Evolutionary conservation across 2,888 invertebrate genomes (phyloP), one percentile per base, ranked within the genome.

Genomic region (Abrostola triplasia): DNA sequence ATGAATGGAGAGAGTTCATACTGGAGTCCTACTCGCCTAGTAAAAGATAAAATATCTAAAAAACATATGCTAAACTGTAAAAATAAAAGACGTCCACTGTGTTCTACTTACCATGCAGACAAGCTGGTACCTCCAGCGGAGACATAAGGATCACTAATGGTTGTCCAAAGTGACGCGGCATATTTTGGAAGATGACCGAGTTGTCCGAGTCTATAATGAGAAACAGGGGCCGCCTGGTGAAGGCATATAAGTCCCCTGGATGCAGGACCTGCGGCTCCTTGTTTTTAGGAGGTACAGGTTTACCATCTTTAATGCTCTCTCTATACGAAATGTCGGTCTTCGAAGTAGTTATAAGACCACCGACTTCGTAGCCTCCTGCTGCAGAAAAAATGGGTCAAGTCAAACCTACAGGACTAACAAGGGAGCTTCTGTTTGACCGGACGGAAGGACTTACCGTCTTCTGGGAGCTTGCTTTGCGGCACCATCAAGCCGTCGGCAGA

Each of bases 171-270:
- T 98, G 97, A 73, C 95, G 90, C 55, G 98, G 98, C 87, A 99
- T 97, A 88, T 98, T 97, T 95, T 98, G 97, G 94, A 98, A 98
- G 76, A 98, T 97, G 90, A 97, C 97, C 85, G 98, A 98, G 94
- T 99, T 99, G 94, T 99, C 98, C 76, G 99, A 99, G 91, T 99
- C 99, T 77, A 99, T 97, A 74, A 99, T 97, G 66, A 99, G 96
- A 93, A 99, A 98, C 70, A 99, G 95, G 40, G 99, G 99, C 84
- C 98, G 97, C 80, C 99, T 96, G 13, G 98, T 98, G 94, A 98
- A 99, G 1, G 99, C 98, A 89, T 97, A 97, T 70, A 99, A 93
- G 91, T 99, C 99, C 68, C 98, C 99, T 38, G 99, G 99, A 90
- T 99, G 98, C 74, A 99, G 95, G 88, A 97, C 97, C 88, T 97